phyloP scores from a whole-genome alignment of 2,113 vertebrate species.

The Gambusia holbrooki region DNA sequence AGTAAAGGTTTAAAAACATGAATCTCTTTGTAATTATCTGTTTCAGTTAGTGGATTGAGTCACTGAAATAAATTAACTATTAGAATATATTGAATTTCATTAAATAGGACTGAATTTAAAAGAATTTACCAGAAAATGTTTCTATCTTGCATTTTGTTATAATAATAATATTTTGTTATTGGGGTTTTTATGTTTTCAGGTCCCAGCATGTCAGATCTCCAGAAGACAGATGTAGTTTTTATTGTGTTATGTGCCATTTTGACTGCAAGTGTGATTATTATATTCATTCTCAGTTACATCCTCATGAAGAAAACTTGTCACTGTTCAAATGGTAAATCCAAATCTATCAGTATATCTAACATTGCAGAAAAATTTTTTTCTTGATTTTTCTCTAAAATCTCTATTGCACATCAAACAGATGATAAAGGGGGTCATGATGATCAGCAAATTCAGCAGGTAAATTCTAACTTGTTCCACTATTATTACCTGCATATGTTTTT shows the following conservation, averaged over 20 bases:
- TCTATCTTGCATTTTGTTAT: neutral
- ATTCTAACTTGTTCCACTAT: neutral
- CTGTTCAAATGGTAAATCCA: slow-evolving; percentile 8
- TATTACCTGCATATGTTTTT: rapidly evolving
- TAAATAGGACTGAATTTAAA: no score
- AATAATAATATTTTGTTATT: rapidly evolving
- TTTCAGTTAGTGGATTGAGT: no score
- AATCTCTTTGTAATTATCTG: no score
- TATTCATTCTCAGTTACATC: slow-evolving; percentile 12
- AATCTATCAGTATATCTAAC: rapidly evolving
- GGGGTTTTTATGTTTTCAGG: neutral
- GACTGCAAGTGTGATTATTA: slow-evolving; percentile 4
- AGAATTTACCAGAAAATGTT: neutral
- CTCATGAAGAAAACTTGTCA: slow-evolving; percentile 12
- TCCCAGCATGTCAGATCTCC: neutral
- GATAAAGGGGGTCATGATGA: neutral
- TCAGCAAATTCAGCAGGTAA: slow-evolving; percentile 31
- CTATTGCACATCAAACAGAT: neutral
- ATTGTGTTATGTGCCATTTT: slow-evolving; percentile 18
- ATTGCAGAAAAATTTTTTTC: neutral
- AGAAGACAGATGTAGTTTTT: neutral
- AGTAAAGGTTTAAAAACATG: no score
- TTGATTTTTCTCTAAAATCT: rapidly evolving
- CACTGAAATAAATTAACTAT: no score
- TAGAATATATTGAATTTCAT: no score